Percentiles rank a stretch among this genome's conserved stretches.
Evolutionary conservation across 2,113 vertebrate species (phyloP).

Genomic region (Jacana jacana): DNA sequence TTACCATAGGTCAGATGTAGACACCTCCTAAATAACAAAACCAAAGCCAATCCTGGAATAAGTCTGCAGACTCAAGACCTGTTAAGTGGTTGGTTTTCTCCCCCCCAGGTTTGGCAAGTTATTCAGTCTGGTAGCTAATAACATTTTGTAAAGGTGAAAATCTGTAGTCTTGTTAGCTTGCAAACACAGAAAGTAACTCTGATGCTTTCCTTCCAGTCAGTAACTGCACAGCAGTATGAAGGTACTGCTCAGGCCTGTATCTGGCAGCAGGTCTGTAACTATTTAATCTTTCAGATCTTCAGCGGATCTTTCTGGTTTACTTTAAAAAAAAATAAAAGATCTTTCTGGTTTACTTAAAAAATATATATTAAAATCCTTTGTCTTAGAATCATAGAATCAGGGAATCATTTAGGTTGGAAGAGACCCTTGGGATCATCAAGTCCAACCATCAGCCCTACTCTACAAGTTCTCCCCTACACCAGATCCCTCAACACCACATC

Average conservation of each 20-base stretch:
- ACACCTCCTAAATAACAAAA: background rate
- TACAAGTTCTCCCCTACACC: no score
- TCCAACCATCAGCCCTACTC: no score
- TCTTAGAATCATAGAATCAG: no score
- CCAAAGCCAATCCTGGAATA: background rate
- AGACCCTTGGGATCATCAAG: no score
- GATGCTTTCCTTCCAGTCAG: background rate
- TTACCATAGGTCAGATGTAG: background rate
- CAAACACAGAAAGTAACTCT: background rate
- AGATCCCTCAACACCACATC: no score
- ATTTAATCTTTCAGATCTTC: background rate
- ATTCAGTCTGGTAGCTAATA: background rate
- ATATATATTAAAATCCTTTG: background rate
- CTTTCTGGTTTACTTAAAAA: background rate
- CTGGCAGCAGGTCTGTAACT: background rate
- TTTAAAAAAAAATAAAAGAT: background rate
- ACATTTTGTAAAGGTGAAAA: background rate
- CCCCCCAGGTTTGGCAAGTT: background rate
- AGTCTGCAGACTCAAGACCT: background rate
- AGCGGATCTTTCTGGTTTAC: background rate
- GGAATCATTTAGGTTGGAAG: no score
- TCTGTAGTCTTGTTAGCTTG: background rate
- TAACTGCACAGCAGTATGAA: background rate
- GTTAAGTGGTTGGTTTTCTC: background rate
- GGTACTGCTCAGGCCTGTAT: background rate